phyloP scores from a whole-genome alignment of 2,113 vertebrate species.

The Pelmatolapia mariae region DNA sequence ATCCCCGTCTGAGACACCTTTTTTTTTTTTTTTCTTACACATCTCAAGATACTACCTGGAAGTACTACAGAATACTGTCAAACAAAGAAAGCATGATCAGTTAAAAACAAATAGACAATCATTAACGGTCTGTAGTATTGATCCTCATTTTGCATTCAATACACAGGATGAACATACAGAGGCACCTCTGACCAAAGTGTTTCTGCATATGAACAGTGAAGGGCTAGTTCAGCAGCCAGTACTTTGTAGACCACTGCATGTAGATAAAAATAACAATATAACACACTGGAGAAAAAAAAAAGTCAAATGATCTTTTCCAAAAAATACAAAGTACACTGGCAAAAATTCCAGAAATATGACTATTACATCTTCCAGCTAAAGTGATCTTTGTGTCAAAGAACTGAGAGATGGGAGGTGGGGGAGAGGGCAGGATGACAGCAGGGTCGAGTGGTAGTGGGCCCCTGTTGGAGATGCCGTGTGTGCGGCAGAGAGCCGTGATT shows the following conservation, averaged over 20 bases:
- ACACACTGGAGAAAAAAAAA: constrained; percentile 20
- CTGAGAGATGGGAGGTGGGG: constrained; percentile 27
- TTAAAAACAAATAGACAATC: constrained; percentile 61
- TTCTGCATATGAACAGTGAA: constrained; percentile 74
- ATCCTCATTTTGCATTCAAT: constrained; percentile 70
- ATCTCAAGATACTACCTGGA: constrained; percentile 65
- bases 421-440: constrained; percentile 14
- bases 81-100: constrained; percentile 61
- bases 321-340: constrained; percentile 55
- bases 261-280: constrained; percentile 47
- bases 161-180: constrained; percentile 70
- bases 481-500: constrained; percentile 27
- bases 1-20: constrained; percentile 43
- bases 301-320: constrained; percentile 18
- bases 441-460: background rate
- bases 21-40: constrained; percentile 4
- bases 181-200: constrained; percentile 72
- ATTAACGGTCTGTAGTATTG: constrained; percentile 65
- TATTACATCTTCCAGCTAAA: constrained; percentile 75
- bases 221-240: constrained; percentile 65
- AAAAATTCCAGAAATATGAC: constrained; percentile 70
- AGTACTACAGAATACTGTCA: constrained; percentile 69
- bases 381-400: constrained; percentile 70
- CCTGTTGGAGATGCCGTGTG: background rate
- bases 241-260: constrained; percentile 59